Percentiles rank a stretch among this genome's conserved stretches.
Evolutionary conservation across 2,888 invertebrate genomes (phyloP).

Genomic region (Entomobrya multifasciata): DNA sequence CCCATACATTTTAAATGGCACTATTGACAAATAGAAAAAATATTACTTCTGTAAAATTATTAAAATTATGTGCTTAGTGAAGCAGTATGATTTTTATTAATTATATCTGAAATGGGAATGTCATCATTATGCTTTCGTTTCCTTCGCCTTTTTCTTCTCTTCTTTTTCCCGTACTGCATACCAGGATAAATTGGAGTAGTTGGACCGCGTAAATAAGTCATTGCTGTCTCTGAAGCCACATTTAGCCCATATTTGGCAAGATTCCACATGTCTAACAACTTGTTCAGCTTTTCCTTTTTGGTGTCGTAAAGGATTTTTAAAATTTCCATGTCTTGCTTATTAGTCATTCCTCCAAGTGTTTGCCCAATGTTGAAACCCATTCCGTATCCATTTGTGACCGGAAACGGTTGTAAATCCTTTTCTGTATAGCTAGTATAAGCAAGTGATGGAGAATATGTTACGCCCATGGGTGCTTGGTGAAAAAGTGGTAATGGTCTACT

Average conservation of each 20-base stretch:
- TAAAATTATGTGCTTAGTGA: not conserved
- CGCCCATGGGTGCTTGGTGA: not conserved
- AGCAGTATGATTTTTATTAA: not conserved
- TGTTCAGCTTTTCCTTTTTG: constrained; percentile 73
- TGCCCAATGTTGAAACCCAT: constrained; percentile 68
- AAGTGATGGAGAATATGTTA: not conserved
- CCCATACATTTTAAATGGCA: not conserved
- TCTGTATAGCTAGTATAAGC: constrained; percentile 54
- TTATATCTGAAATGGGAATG: not conserved
- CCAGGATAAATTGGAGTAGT: constrained; percentile 33
- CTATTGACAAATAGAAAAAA: not conserved
- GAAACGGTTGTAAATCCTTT: constrained; percentile 61
- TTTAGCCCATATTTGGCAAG: constrained; percentile 58
- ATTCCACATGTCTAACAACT: constrained; percentile 72
- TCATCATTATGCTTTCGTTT: constrained; percentile 39
- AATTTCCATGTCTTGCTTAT: constrained; percentile 73
- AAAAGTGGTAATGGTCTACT: constrained; percentile 9
- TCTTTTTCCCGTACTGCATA: not conserved
- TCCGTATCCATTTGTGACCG: constrained; percentile 43
- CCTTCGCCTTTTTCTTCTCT: constrained; percentile 37
- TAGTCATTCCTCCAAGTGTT: constrained; percentile 58
- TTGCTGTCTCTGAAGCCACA: constrained; percentile 53
- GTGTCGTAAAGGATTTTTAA: constrained; percentile 73
- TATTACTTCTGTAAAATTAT: not conserved
- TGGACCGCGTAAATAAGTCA: constrained; percentile 20